Conservation (phyloP, 2,797 vertebrate genomes). For the Pipistrellus pygmaeus region DNA sequence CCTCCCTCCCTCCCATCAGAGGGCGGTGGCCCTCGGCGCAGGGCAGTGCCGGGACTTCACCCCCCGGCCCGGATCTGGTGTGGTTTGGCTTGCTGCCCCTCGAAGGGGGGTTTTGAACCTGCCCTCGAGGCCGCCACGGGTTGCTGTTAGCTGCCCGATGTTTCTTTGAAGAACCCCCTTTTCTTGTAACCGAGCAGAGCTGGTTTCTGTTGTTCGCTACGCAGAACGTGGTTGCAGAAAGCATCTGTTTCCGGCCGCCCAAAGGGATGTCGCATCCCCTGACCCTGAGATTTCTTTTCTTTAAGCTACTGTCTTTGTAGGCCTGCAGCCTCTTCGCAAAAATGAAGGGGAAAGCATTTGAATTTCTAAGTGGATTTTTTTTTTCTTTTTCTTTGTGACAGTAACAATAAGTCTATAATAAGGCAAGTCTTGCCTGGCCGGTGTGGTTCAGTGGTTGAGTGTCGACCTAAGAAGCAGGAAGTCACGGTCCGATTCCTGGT, state of each 20-base stretch:
- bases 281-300: neutral
- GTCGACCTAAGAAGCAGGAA: no score
- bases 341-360: neutral
- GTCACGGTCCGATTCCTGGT: no score
- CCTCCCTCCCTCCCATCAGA: neutral
- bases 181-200: neutral
- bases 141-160: neutral
- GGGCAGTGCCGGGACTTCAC: neutral
- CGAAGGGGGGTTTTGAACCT: neutral
- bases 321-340: neutral
- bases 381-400: neutral
- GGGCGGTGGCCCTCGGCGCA: neutral
- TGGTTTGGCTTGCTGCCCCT: neutral
- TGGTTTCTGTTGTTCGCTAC: neutral
- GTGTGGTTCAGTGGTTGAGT: no score
- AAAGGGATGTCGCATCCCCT: no score
- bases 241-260: neutral
- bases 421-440: neutral
- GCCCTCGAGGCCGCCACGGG: neutral
- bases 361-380: constrained; percentile 41
- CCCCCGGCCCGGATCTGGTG: neutral
- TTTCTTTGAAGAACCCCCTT: neutral
- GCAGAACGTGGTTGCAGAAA: neutral
- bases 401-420: neutral
- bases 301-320: neutral